A percentile compares a stretch with the other conserved stretches of the same genome.
phyloP scores from a whole-genome alignment of 1,140 invertebrate genomes.

The Bombus waltoni region DNA sequence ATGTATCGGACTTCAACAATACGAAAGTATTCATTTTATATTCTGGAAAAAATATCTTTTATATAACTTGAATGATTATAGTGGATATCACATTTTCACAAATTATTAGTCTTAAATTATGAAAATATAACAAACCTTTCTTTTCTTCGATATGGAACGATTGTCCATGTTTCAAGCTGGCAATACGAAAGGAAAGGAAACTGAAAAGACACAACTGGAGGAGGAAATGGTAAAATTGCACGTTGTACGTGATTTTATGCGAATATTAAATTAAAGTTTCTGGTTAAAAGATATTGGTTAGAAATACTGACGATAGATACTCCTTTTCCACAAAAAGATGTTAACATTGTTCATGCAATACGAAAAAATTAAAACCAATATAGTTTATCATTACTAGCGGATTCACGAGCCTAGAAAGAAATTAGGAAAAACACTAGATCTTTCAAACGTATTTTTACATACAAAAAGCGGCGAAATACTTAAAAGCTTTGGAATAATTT shows the following conservation, averaged over 20 bases:
- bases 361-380: neutral
- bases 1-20: slow-evolving; percentile 24
- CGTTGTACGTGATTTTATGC: neutral
- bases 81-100: slow-evolving; percentile 65
- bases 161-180: slow-evolving; percentile 72
- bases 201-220: slow-evolving; percentile 21
- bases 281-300: neutral
- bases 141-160: slow-evolving; percentile 79
- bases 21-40: slow-evolving; percentile 60
- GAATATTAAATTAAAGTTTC: slow-evolving; percentile 14
- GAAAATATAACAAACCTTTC: slow-evolving; percentile 76
- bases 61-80: slow-evolving; percentile 21
- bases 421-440: neutral
- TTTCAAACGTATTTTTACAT: neutral
- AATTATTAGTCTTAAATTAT: slow-evolving; percentile 24
- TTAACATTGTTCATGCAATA: neutral
- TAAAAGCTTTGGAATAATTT: neutral
- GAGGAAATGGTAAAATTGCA: neutral
- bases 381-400: neutral
- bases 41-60: slow-evolving; percentile 59
- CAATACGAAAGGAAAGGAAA: neutral
- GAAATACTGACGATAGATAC: neutral
- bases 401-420: neutral
- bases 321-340: neutral
- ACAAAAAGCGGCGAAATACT: neutral